Base-by-base conservation (phyloP, 1,140 invertebrate genomes). In the Drepana arcuata region DNA sequence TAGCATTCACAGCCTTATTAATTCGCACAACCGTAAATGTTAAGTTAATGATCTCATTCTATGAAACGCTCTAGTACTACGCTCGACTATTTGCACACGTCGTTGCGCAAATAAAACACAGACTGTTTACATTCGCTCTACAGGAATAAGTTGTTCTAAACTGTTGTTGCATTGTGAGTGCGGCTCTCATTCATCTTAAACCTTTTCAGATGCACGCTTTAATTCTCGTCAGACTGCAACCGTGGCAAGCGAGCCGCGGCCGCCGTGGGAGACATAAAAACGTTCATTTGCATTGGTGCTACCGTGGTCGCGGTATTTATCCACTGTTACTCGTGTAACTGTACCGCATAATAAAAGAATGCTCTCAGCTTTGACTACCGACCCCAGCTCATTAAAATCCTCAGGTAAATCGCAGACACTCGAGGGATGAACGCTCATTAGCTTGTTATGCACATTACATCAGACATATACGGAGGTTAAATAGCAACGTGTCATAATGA, bases 121-220 rank as follows among this genome's bases (percentile, higher is more conserved):
- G 57, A 65, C 60, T 70, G 57, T 68, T 70, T 72, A 61, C 58
- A 50, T 71, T 63, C 48, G 45, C 46, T 64, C 47, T 59, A 63
- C 62, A 63, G 54, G 61, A 74, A 65, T 72, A 72, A 72, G 60
- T 74, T 67, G 68, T 71, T 65, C 59, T 74, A 67, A 72, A 66
- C 60, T 58, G 64, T 75, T 74, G 67, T 71, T 70, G 57, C 68
- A 80, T 77, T 80, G 72, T 79, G 52, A 62, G 55, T 39, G 61
- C 53, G 48, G 61, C 50, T 58, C 53, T 65, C 69, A 80, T 80
- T 80, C 75, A 75, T 75, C 63, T 71, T 69, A 71, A 77, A 71
- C 55, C 75, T 80, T 73, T 77, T 80, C 68, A 75, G 55, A 48
- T 56, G 65, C 48, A 58, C 46, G 58, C 59, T 68, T 75, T 69